Evolutionary conservation across 2,113 vertebrate genomes (phyloP), one percentile per base, ranked within the genome.

Genomic region (Syngnathus typhle): DNA sequence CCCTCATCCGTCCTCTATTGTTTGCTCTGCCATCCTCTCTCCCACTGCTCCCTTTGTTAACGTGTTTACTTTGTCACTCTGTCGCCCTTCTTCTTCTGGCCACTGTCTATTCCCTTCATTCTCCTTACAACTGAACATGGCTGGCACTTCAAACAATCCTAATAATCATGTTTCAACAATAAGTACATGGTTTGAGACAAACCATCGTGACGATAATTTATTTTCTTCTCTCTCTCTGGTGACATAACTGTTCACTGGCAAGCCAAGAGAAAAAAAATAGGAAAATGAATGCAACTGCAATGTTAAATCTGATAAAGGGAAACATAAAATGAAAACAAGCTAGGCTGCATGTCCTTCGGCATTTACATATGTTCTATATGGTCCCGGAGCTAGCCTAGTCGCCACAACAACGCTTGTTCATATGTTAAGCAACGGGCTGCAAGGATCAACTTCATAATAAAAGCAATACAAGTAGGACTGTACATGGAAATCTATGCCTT

Each of bases 291-390:
- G 68, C 77, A 89, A 88, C 89, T 80, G 71, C 77, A 80, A 78
- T 88, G 75, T 88, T 89, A 88, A 90, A 89, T 69, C 60, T 81
- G 85, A 91, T 91, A 87, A 6, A 84, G 75, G 78, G 69, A 72
- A 67, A 75, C 64, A 60, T 79, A 77, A 73, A 75, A 77, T 66
- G 66, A 79, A 71, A 69, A 71, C 68, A 71, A 69, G 80, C 75
- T 72, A 38, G 44, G 62, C 77, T 73, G 74, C 62, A 69, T 72
- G 67, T 73, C 61, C 39, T 21, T 68, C 68, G 70, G 10, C 18
- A 47, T 47, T 32, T 32, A 32, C 27, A 32, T 32, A 32, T 32
- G 27, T 32, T 32, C 27, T 32, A 32, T 32, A 32, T 32, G 27
- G 27, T 32, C 27, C 27, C 27, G 27, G 27, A 32, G 27, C 27